Evolutionary conservation across 1,140 invertebrate species (phyloP).

Genomic region (Brachionus koreanus): DNA sequence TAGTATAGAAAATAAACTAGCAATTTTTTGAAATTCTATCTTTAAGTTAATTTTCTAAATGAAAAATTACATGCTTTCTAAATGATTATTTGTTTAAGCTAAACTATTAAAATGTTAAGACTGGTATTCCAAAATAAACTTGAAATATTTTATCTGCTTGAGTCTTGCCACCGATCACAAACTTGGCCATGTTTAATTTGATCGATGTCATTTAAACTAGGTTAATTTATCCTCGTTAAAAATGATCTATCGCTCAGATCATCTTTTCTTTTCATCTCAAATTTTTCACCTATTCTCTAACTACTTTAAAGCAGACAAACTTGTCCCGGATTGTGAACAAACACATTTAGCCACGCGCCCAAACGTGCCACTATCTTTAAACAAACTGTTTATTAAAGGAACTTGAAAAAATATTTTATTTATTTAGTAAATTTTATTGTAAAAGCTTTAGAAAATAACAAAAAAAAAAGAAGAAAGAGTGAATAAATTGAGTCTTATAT

Average conservation of each 20-base stretch:
- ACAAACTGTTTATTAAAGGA: background rate
- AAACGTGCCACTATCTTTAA: background rate
- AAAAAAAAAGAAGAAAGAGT: background rate
- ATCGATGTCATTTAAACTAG: background rate
- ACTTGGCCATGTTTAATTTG: background rate
- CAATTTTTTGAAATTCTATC: constrained; percentile 24
- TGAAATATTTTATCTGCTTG: background rate
- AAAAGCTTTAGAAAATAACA: background rate
- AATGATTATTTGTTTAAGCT: background rate
- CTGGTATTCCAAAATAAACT: constrained; percentile 2
- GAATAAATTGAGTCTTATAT: background rate
- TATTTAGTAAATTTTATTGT: background rate
- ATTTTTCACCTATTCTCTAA: background rate
- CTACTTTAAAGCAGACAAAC: background rate
- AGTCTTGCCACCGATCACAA: background rate
- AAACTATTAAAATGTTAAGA: constrained; percentile 1
- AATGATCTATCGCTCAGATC: background rate
- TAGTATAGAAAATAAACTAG: background rate
- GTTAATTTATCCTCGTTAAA: background rate
- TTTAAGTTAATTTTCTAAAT: constrained; percentile 24
- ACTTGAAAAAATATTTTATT: background rate
- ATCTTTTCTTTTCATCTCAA: background rate
- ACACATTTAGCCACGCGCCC: background rate
- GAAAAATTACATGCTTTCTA: constrained; percentile 37
- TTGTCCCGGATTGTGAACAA: background rate